phyloP scores from a whole-genome alignment of 2,797 vertebrate species.

The Sebastes cheni region DNA sequence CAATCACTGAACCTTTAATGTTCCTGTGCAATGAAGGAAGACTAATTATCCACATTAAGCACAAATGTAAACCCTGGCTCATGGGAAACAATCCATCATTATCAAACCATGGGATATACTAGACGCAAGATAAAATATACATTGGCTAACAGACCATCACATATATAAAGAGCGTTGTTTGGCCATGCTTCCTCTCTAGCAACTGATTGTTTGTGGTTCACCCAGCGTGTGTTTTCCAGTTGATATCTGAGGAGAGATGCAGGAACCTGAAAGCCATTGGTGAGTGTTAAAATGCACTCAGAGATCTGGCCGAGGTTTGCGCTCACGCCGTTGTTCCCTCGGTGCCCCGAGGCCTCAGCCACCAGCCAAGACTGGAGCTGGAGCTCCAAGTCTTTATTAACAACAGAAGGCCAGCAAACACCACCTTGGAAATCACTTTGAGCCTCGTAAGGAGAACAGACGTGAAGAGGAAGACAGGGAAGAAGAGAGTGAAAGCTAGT shows the following conservation, averaged over 20 bases:
- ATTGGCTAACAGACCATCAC: slow-evolving; percentile 38
- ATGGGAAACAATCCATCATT: slow-evolving; percentile 31
- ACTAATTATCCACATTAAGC: slow-evolving; percentile 45
- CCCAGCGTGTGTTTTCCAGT: slow-evolving; percentile 30
- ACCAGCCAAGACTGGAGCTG: slow-evolving; percentile 66
- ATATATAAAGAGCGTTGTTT: slow-evolving; percentile 9
- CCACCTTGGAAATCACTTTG: slow-evolving; percentile 66
- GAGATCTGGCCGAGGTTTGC: slow-evolving; percentile 45
- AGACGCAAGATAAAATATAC: slow-evolving; percentile 33
- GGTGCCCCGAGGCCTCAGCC: slow-evolving; percentile 57
- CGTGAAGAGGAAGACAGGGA: slow-evolving; percentile 12
- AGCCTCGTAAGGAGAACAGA: slow-evolving; percentile 37
- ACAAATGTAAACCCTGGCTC: slow-evolving; percentile 19
- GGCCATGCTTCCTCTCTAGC: slow-evolving; percentile 28
- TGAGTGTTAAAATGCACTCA: slow-evolving; percentile 58
- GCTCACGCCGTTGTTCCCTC: slow-evolving; percentile 43
- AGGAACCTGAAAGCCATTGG: slow-evolving; percentile 52
- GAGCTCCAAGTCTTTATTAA: slow-evolving; percentile 80
- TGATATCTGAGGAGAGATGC: slow-evolving; percentile 34
- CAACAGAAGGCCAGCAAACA: slow-evolving; percentile 75
- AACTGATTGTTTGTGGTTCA: slow-evolving; percentile 42
- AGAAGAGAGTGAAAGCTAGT: slow-evolving; percentile 14
- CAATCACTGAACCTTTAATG: slow-evolving; percentile 33
- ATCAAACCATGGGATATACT: slow-evolving; percentile 4
- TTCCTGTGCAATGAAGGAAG: slow-evolving; percentile 32